These are phyloP conservation scores for Eupithecia abbreviata DNA, from an alignment of 2,888 invertebrate genomes.

Conservation along the genomic window DNA sequence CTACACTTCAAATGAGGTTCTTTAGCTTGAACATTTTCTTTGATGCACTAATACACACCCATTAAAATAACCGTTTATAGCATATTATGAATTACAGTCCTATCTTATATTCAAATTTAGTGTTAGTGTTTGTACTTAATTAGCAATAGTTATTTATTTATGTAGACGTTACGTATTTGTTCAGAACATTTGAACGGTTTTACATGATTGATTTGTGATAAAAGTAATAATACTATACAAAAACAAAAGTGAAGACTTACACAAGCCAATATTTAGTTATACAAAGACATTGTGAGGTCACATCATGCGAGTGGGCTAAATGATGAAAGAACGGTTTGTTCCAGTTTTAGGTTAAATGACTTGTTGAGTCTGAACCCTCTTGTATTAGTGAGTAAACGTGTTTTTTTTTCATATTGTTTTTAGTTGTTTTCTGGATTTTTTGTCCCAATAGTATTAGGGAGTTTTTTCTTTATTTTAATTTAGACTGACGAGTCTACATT, in stretches of 20 bases:
- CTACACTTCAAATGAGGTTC: neutral
- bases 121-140: slow-evolving; percentile 79
- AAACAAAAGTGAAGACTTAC: slow-evolving; percentile 65
- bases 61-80: slow-evolving; percentile 35
- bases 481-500: slow-evolving; percentile 75
- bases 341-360: slow-evolving; percentile 73
- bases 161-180: slow-evolving; percentile 69
- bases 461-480: slow-evolving; percentile 82
- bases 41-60: neutral
- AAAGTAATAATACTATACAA: slow-evolving; percentile 80
- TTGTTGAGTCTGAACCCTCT: slow-evolving; percentile 79
- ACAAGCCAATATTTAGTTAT: slow-evolving; percentile 57
- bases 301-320: slow-evolving; percentile 38
- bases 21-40: neutral
- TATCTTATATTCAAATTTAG: slow-evolving; percentile 38
- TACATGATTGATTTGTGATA: slow-evolving; percentile 78
- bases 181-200: slow-evolving; percentile 62
- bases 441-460: slow-evolving; percentile 84
- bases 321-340: slow-evolving; percentile 48
- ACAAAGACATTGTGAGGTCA: slow-evolving; percentile 60
- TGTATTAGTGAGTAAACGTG: slow-evolving; percentile 82
- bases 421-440: slow-evolving; percentile 82
- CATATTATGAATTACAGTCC: slow-evolving; percentile 24
- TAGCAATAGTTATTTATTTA: slow-evolving; percentile 79
- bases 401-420: slow-evolving; percentile 83